Base-by-base conservation (phyloP, 2,797 vertebrate species). In the Uromys caudimaculatus region DNA sequence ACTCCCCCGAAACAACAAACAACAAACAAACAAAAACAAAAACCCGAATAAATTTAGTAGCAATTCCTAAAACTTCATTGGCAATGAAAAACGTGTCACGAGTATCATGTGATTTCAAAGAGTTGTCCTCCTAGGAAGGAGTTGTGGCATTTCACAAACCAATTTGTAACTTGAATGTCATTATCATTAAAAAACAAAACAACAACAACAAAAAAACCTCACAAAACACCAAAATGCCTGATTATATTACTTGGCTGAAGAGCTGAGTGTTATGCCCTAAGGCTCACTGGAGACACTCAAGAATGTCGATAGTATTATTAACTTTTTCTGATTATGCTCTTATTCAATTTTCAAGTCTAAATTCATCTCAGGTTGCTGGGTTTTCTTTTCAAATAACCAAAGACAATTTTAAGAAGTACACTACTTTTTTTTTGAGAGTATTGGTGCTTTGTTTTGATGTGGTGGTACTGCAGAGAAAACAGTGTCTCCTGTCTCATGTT, bases 31-130 rank as follows among this genome's bases (percentile, higher is more conserved):
- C 11, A 32, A 32, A 64, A 64, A 24, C 56, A 60, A 64, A 71
- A 38, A 19, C 19, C n/a, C 1, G 23, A 88, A 73, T 27, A 12
- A 44, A 56, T 54, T 71, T 14, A 85, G n/a, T 73, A 11, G 9
- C 52, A 90, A 44, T 82, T 96, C 41, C 52, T 93, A 54, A 94
- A 89, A 75, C 32, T 32, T 91, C 58, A 95, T 75, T 67, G 10
- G 88, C 41, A 95, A 38, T 27, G n/a, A 75, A 94, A 81, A 95
- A 12, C 58, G 19, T 50, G 83, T 96, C 77, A 71, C 44, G 56
- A 24, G 19, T 86, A 60, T 89, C 6, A 38, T 29, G 16, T 67
- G 47, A 24, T 75, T 87, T 95, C 87, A 27, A 82, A 96, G 69
- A 64, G 24, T 77, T 90, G 50, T 84, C 3, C 13, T 91, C 73